These are phyloP conservation scores for Spheniscus mendiculus DNA, from an alignment of 2,113 vertebrate species.

Conservation along the genomic window DNA sequence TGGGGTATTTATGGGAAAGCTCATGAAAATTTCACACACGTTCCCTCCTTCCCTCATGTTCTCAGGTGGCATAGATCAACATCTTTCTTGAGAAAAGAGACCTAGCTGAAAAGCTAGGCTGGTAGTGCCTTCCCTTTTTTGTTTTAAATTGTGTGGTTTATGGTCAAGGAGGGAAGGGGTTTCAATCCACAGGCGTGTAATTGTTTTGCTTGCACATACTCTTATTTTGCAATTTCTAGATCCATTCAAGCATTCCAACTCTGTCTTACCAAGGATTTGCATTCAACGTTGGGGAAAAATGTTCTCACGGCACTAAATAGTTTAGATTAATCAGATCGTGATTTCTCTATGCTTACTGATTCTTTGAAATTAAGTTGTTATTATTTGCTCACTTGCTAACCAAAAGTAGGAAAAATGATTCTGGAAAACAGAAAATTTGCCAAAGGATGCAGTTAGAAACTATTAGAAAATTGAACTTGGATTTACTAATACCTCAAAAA, in stretches of 20 bases:
- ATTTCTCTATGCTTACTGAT: neutral
- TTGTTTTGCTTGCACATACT: neutral
- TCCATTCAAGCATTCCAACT: neutral
- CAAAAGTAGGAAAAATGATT: neutral
- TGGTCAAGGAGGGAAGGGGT: neutral
- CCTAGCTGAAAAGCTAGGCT: neutral
- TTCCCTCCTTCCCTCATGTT: neutral
- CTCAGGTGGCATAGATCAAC: neutral
- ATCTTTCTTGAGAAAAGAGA: neutral
- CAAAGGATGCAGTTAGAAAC: neutral
- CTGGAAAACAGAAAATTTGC: neutral
- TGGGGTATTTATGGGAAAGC: neutral
- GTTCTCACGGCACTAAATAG: neutral
- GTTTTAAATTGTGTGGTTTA: neutral
- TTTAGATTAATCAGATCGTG: neutral
- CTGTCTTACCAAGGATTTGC: neutral
- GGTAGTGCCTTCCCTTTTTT: neutral
- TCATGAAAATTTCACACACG: rapidly evolving
- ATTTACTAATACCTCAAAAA: neutral
- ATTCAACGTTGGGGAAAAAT: neutral
- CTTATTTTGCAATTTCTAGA: neutral
- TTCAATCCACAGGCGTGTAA: rapidly evolving
- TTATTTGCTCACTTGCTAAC: neutral
- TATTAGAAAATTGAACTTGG: neutral
- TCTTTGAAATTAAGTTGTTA: neutral